phyloP scores from a whole-genome alignment of 2,113 vertebrate genomes.

The Spizaetus ornatus region DNA sequence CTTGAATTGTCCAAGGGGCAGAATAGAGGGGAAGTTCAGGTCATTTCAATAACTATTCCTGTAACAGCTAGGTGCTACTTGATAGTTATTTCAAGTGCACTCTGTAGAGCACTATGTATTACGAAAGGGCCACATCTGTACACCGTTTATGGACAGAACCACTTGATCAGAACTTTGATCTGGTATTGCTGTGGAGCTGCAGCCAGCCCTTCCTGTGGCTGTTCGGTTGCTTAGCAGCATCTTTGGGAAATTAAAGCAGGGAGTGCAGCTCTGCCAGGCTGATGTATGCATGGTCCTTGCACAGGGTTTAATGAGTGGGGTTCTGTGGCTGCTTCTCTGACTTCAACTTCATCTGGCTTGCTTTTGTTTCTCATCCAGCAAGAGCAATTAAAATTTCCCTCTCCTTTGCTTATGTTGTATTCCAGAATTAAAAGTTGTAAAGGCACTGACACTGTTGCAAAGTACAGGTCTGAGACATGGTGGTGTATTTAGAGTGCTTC shows the following conservation, averaged over 20 bases:
- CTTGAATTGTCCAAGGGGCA: not conserved
- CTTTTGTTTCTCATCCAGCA: not conserved
- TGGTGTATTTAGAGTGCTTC: not conserved
- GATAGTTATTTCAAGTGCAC: not conserved
- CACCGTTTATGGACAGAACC: not conserved
- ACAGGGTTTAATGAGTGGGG: not conserved
- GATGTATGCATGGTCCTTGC: not conserved
- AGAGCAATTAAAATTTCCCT: not conserved
- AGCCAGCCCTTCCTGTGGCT: not conserved
- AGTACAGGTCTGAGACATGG: not conserved
- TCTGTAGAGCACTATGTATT: not conserved
- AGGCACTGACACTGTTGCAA: not conserved
- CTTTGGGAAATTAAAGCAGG: not conserved
- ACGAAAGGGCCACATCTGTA: not conserved
- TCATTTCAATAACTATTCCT: not conserved
- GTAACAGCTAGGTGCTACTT: not conserved
- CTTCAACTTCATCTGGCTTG: not conserved
- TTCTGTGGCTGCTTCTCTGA: not conserved
- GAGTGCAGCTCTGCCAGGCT: not conserved
- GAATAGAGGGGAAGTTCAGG: not conserved
- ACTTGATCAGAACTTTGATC: not conserved
- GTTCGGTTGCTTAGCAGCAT: not conserved
- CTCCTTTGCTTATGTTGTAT: not conserved
- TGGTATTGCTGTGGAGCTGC: not conserved
- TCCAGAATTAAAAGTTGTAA: not conserved